Evolutionary conservation across 1,140 invertebrate species (phyloP).

Genomic region (Rhopalosiphum maidis): DNA sequence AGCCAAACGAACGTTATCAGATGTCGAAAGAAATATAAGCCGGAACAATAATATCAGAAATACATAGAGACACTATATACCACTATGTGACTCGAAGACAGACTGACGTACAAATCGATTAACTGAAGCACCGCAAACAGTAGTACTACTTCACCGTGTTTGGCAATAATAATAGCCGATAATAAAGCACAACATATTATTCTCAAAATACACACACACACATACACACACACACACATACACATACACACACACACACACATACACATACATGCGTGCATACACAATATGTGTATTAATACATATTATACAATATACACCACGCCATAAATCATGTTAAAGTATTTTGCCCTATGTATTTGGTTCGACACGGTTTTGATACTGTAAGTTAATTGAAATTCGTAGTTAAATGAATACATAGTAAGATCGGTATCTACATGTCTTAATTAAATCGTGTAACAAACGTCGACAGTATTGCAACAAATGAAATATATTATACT

Average conservation of each 20-base stretch:
- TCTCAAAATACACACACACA: neutral
- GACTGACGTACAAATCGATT: neutral
- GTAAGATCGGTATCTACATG: neutral
- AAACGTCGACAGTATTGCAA: neutral
- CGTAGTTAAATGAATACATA: neutral
- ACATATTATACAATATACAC: neutral
- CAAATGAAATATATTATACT: neutral
- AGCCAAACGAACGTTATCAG: neutral
- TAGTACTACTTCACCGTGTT: neutral
- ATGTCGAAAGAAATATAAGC: constrained; percentile 4
- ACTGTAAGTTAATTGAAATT: constrained; percentile 18
- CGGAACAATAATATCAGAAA: neutral
- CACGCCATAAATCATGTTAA: neutral
- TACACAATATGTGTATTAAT: neutral
- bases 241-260: neutral
- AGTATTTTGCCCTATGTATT: neutral
- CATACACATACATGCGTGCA: neutral
- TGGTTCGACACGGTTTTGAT: neutral
- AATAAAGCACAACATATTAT: neutral
- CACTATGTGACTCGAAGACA: neutral
- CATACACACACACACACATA: neutral
- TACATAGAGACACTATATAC: neutral
- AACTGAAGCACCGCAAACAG: neutral
- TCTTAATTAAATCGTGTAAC: constrained; percentile 5
- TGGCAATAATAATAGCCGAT: constrained; percentile 15